These are phyloP conservation scores for Zaprionus ornatus DNA, from an alignment of 1,140 invertebrate genomes.

Conservation along the genomic window DNA sequence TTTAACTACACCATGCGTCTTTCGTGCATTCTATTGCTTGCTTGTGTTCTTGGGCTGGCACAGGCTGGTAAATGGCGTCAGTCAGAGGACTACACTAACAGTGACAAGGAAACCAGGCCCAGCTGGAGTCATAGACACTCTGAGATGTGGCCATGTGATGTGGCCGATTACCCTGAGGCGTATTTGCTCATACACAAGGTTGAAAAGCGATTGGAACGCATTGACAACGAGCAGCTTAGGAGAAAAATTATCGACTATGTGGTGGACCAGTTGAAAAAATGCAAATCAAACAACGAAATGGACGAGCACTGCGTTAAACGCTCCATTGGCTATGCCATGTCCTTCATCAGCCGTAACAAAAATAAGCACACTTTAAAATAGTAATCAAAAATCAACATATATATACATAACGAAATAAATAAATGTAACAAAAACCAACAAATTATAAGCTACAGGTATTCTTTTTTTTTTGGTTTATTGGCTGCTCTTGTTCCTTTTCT, in stretches of 20 bases:
- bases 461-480: background rate
- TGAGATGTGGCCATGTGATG: constrained; percentile 52
- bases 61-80: constrained; percentile 22
- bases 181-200: constrained; percentile 60
- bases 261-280: constrained; percentile 30
- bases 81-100: constrained; percentile 21
- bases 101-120: constrained; percentile 3
- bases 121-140: constrained; percentile 43
- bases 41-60: constrained; percentile 21
- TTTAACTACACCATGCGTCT: constrained; percentile 18
- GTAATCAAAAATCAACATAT: constrained; percentile 18
- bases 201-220: constrained; percentile 50
- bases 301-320: constrained; percentile 56
- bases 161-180: constrained; percentile 44
- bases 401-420: constrained; percentile 33
- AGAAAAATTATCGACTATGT: constrained; percentile 38
- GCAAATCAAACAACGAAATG: constrained; percentile 45
- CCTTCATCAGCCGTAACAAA: constrained; percentile 48
- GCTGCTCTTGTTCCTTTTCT: constrained; percentile 19
- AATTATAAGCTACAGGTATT: background rate
- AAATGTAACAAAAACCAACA: constrained; percentile 24
- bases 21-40: constrained; percentile 26
- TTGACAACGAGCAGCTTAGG: constrained; percentile 20
- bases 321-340: constrained; percentile 57
- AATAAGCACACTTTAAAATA: background rate